Evolutionary conservation across 2,888 invertebrate species (phyloP).

Genomic region (Drosophila atroscutellata): DNA sequence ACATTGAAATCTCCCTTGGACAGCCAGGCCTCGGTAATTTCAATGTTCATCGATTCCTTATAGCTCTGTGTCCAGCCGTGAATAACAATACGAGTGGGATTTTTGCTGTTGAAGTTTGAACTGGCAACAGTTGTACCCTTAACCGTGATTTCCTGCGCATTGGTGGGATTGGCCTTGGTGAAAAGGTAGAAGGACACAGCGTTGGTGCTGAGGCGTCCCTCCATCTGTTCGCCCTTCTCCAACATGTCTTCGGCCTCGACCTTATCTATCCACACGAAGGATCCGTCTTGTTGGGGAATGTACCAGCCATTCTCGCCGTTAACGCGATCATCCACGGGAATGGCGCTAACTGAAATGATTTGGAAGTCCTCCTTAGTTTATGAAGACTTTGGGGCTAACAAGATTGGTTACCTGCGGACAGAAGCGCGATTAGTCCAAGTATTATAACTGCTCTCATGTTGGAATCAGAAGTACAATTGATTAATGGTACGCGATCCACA

Average conservation of each 20-base stretch:
- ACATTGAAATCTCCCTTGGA: constrained; percentile 87
- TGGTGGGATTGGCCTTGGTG: constrained; percentile 61
- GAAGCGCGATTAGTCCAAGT: constrained; percentile 34
- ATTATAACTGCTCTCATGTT: constrained; percentile 49
- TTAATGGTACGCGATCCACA: too few relatives aligned
- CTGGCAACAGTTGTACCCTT: constrained; percentile 24
- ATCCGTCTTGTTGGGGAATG: constrained; percentile 60
- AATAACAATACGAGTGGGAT: constrained; percentile 47
- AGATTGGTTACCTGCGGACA: constrained; percentile 44
- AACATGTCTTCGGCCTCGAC: constrained; percentile 45
- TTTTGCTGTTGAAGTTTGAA: constrained; percentile 49
- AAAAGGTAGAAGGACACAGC: constrained; percentile 65
- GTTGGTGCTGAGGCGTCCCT: constrained; percentile 40
- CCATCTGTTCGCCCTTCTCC: constrained; percentile 32
- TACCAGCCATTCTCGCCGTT: constrained; percentile 65
- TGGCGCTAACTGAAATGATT: constrained; percentile 27
- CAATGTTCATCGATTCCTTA: constrained; percentile 49
- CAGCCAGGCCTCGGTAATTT: constrained; percentile 85
- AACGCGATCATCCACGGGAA: constrained; percentile 48
- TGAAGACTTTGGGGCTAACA: fast-evolving
- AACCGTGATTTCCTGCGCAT: constrained; percentile 35
- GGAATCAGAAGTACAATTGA: constrained; percentile 13
- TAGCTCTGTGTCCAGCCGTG: constrained; percentile 87
- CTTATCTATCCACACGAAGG: constrained; percentile 51
- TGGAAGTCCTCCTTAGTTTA: background rate